These are phyloP conservation scores for Uropsilus gracilis DNA, from an alignment of 2,113 vertebrate species.

Conservation along the genomic window DNA sequence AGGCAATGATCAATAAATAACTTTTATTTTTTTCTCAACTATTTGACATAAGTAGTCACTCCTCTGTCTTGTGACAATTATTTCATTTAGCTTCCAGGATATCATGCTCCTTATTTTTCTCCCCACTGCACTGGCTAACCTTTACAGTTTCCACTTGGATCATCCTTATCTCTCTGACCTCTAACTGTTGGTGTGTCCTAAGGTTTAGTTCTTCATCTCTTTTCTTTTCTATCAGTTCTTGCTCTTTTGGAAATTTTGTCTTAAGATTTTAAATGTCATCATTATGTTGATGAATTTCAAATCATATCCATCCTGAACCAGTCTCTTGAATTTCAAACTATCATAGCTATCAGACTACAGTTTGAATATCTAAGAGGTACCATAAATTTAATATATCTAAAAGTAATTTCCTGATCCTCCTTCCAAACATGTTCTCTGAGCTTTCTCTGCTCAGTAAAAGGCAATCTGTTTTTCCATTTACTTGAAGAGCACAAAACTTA, in stretches of 20 bases:
- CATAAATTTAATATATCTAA: slow-evolving; percentile 10
- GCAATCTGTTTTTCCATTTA: neutral
- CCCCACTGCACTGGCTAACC: neutral
- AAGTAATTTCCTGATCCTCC: slow-evolving; percentile 19
- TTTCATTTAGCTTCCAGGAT: neutral
- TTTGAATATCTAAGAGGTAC: slow-evolving; percentile 11
- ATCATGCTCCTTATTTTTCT: neutral
- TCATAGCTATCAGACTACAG: neutral
- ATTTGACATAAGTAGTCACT: neutral
- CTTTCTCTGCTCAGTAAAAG: slow-evolving; percentile 9
- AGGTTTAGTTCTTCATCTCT: neutral
- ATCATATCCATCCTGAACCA: neutral
- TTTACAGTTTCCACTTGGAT: neutral
- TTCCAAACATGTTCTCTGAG: neutral
- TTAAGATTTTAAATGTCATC: slow-evolving; percentile 36
- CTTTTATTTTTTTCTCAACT: neutral
- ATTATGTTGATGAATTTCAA: neutral
- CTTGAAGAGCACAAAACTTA: neutral
- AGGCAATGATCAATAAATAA: neutral
- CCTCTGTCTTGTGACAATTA: neutral
- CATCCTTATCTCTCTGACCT: neutral
- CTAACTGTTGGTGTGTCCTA: neutral
- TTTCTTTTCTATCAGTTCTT: neutral
- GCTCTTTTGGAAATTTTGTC: neutral
- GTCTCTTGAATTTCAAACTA: slow-evolving; percentile 1